Conservation (phyloP, 2,113 vertebrate genomes). For the Melanostigma gelatinosum region DNA sequence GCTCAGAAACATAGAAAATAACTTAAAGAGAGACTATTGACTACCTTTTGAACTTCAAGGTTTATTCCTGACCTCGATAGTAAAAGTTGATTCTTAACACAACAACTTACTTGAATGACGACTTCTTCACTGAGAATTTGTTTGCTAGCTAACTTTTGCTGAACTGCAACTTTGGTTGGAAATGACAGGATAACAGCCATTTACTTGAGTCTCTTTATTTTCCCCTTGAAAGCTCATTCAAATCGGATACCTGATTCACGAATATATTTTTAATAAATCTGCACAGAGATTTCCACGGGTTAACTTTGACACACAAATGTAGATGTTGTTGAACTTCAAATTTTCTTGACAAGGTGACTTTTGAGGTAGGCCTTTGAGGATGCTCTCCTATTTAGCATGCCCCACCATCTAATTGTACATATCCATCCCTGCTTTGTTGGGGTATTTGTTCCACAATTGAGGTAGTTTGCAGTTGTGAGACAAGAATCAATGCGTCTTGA, state of each 20-base stretch:
- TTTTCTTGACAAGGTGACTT: background rate
- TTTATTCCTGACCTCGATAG: background rate
- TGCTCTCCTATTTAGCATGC: background rate
- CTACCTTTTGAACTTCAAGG: background rate
- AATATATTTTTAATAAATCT: background rate
- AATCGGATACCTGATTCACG: background rate
- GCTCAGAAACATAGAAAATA: constrained; percentile 1
- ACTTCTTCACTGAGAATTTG: background rate
- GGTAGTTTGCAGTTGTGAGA: too few species aligned
- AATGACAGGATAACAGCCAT: background rate
- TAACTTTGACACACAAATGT: background rate
- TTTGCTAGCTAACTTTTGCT: background rate
- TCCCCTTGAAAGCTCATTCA: background rate
- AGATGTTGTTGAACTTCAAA: background rate
- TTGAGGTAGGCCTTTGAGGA: background rate
- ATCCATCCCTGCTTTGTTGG: too few species aligned
- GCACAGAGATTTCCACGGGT: background rate
- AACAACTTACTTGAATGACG: background rate
- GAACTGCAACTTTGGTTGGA: background rate
- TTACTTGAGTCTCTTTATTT: background rate
- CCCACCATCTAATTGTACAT: too few species aligned
- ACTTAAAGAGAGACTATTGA: background rate
- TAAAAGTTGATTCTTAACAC: background rate
- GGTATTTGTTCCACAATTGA: too few species aligned
- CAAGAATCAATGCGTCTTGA: too few species aligned